These are phyloP conservation scores for Fratercula arctica DNA, from an alignment of 2,797 vertebrate species.

Conservation along the genomic window DNA sequence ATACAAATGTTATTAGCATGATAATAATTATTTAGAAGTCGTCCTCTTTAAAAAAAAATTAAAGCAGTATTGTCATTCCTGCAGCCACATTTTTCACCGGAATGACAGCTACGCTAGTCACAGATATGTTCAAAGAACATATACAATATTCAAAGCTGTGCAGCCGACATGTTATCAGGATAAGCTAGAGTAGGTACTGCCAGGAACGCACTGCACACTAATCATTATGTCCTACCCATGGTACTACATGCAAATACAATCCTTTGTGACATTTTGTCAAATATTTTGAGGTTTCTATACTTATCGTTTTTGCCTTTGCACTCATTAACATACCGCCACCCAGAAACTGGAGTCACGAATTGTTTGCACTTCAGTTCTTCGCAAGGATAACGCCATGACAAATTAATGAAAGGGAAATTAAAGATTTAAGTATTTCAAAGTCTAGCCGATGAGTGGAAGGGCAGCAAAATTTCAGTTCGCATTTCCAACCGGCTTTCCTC, in stretches of 20 bases:
- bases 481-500: constrained; percentile 20
- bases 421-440: constrained; percentile 62
- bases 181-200: constrained; percentile 76
- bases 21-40: constrained; percentile 85
- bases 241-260: constrained; percentile 83
- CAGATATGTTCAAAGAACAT: constrained; percentile 82
- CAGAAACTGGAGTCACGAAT: not conserved
- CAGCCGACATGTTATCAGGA: constrained; percentile 80
- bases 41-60: constrained; percentile 76
- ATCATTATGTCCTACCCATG: constrained; percentile 79
- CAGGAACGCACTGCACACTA: constrained; percentile 76
- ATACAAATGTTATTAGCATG: constrained; percentile 86
- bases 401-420: constrained; percentile 72
- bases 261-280: constrained; percentile 85
- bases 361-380: constrained; percentile 58
- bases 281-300: constrained; percentile 78
- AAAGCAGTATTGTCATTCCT: constrained; percentile 76
- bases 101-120: constrained; percentile 78
- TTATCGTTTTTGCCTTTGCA: constrained; percentile 66
- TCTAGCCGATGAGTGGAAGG: constrained; percentile 22
- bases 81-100: constrained; percentile 78
- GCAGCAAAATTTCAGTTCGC: constrained; percentile 49
- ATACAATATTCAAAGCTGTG: constrained; percentile 82
- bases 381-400: constrained; percentile 46
- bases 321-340: constrained; percentile 73